phyloP scores from a whole-genome alignment of 2,797 vertebrate genomes.

The Darevskia mixta region DNA sequence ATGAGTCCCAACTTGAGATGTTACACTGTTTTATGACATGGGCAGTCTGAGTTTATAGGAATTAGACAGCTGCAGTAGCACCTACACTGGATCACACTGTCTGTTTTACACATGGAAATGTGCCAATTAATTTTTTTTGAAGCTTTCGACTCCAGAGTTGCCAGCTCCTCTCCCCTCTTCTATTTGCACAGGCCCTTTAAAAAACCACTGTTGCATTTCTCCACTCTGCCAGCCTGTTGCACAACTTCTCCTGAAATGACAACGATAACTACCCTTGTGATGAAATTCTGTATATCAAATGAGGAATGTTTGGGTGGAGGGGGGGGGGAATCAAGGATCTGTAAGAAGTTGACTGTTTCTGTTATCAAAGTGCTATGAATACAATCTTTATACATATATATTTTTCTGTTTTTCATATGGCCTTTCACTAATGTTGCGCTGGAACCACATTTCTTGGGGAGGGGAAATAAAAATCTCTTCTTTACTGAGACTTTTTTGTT shows the following conservation, averaged over 20 bases:
- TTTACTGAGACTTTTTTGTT: too few relatives aligned
- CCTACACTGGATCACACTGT: background rate
- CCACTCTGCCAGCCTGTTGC: background rate
- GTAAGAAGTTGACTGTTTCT: background rate
- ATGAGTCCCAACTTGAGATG: too few relatives aligned
- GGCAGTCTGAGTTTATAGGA: too few relatives aligned
- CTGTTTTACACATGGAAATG: background rate
- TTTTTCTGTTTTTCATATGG: background rate
- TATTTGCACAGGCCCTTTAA: too few relatives aligned
- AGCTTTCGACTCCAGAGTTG: too few relatives aligned
- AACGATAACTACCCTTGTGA: too few relatives aligned
- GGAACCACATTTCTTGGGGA: background rate
- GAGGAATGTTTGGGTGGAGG: background rate
- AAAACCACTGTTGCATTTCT: background rate
- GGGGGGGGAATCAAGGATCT: background rate
- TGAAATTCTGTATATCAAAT: background rate
- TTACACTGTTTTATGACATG: background rate
- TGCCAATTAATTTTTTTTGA: background rate
- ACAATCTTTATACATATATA: background rate
- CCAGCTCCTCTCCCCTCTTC: too few relatives aligned
- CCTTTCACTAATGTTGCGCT: background rate
- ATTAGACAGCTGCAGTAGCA: background rate
- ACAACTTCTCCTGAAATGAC: background rate
- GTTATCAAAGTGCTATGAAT: accelerated
- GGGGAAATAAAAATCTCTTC: background rate